Conservation (phyloP, 2,113 vertebrate species). For the Corvus cornix region DNA sequence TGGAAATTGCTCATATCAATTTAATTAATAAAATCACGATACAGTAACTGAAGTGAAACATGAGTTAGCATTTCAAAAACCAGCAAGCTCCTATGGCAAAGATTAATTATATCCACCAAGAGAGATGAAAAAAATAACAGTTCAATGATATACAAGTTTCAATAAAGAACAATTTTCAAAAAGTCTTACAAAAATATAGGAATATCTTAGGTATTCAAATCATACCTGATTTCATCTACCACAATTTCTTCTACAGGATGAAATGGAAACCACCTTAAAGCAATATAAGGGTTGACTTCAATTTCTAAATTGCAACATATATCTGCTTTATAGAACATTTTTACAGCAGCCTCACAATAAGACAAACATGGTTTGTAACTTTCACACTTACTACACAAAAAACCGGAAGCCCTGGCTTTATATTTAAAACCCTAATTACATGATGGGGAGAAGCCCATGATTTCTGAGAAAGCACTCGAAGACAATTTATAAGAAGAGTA, state of each 20-base stretch:
- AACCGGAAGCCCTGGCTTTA: constrained; percentile 19
- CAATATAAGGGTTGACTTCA: constrained; percentile 33
- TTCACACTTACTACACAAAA: constrained; percentile 31
- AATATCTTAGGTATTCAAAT: constrained; percentile 21
- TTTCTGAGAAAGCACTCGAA: constrained; percentile 49
- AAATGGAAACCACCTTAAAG: constrained; percentile 29
- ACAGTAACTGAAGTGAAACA: neutral
- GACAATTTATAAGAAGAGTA: constrained; percentile 38
- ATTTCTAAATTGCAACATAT: constrained; percentile 63
- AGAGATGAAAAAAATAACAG: neutral
- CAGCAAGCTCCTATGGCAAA: neutral
- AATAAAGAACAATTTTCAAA: neutral
- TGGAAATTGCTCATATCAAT: neutral
- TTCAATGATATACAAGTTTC: neutral
- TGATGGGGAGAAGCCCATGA: constrained; percentile 25
- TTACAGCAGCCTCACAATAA: constrained; percentile 64
- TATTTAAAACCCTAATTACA: constrained; percentile 67
- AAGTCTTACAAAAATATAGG: neutral
- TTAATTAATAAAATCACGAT: neutral
- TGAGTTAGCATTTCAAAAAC: neutral
- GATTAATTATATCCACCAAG: neutral
- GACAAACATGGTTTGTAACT: constrained; percentile 60
- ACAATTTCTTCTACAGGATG: neutral
- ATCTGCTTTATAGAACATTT: constrained; percentile 67
- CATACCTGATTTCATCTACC: constrained; percentile 30